Percentiles rank a stretch among this genome's conserved stretches.
phyloP scores from a whole-genome alignment of 2,113 vertebrate genomes.

The Corvus hawaiiensis region DNA sequence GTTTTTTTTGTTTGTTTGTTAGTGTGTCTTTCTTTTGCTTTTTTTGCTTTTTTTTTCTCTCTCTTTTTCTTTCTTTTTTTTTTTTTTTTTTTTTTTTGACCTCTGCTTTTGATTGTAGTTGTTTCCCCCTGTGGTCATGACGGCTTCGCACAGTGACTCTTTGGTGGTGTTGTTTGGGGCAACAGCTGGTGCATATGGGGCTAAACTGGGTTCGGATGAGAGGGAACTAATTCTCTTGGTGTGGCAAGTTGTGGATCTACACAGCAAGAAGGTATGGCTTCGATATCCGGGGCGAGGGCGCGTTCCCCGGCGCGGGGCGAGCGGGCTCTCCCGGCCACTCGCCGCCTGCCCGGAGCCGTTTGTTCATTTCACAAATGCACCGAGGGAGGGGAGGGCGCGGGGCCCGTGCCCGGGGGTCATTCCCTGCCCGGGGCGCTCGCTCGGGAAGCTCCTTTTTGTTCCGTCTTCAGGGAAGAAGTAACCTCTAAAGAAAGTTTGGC shows the following conservation, averaged over 20 bases:
- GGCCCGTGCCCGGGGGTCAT: neutral
- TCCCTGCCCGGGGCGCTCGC: neutral
- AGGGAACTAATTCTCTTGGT: constrained; percentile 98
- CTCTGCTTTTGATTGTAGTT: constrained; percentile 93
- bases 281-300: constrained; percentile 22
- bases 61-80: constrained; percentile 52
- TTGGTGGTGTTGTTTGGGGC: constrained; percentile 98
- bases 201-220: constrained; percentile 97
- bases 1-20: neutral
- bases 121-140: constrained; percentile 88
- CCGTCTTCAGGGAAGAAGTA: neutral
- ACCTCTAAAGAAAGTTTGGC: neutral
- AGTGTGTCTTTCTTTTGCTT: neutral
- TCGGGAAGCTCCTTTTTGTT: neutral
- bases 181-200: constrained; percentile 97
- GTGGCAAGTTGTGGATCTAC: constrained; percentile 98
- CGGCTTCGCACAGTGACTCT: constrained; percentile 88
- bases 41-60: neutral
- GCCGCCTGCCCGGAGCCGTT: neutral
- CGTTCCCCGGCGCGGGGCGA: constrained; percentile 2
- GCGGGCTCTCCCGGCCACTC: neutral
- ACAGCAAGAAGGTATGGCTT: constrained; percentile 92
- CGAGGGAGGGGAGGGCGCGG: neutral
- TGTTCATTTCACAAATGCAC: constrained; percentile 5
- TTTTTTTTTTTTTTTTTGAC: constrained; percentile 66